phyloP scores from a whole-genome alignment of 2,797 vertebrate genomes.

The Falco berigora region DNA sequence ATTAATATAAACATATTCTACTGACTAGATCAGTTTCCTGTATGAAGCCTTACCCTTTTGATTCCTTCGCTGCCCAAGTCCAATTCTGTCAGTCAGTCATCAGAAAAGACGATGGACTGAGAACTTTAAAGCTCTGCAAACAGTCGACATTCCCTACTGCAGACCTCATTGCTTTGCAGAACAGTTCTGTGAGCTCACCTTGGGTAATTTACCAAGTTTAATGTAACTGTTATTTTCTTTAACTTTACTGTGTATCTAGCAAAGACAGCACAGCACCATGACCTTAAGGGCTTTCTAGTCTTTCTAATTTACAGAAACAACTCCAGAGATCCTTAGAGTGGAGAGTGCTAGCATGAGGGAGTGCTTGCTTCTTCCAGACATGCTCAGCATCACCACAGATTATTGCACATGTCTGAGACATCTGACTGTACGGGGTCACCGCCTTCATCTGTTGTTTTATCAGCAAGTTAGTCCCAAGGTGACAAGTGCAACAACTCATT shows the following conservation, averaged over 20 bases:
- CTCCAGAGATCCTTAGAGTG: background rate
- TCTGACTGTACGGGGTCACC: background rate
- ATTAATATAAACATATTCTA: background rate
- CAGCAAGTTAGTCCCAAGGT: background rate
- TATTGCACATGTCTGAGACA: background rate
- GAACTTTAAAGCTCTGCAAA: background rate
- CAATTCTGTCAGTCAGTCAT: background rate
- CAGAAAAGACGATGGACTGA: background rate
- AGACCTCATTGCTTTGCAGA: background rate
- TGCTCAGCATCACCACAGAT: background rate
- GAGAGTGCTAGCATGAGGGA: background rate
- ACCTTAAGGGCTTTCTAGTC: background rate
- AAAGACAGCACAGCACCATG: background rate
- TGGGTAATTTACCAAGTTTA: background rate
- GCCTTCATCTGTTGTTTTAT: background rate
- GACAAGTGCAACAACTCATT: background rate
- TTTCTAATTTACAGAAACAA: background rate
- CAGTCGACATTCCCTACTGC: background rate
- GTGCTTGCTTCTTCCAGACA: background rate
- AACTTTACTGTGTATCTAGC: background rate
- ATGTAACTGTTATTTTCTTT: background rate
- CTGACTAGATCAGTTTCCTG: background rate
- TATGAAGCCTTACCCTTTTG: background rate
- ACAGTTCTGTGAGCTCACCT: background rate
- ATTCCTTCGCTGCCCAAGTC: background rate